phyloP scores from a whole-genome alignment of 2,888 invertebrate genomes.

The Habrosyne pyritoides region DNA sequence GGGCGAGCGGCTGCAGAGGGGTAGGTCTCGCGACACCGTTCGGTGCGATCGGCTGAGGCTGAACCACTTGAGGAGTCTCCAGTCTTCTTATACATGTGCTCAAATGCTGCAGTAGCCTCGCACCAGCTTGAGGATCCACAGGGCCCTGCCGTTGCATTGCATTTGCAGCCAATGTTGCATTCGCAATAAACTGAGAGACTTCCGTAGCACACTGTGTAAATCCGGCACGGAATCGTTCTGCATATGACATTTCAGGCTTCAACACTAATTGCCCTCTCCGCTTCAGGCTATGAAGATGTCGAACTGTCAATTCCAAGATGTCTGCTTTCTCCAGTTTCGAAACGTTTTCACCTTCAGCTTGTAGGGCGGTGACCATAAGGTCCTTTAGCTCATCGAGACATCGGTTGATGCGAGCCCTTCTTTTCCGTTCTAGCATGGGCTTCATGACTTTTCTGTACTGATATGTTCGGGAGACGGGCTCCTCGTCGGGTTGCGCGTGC shows the following conservation, averaged over 20 bases:
- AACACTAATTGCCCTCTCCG: slow-evolving; percentile 85
- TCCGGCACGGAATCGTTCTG: slow-evolving; percentile 93
- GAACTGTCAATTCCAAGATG: slow-evolving; percentile 92
- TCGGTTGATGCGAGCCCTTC: slow-evolving; percentile 94
- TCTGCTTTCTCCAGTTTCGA: slow-evolving; percentile 94
- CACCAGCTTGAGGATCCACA: slow-evolving; percentile 92
- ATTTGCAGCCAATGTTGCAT: slow-evolving; percentile 89
- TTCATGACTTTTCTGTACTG: slow-evolving; percentile 97
- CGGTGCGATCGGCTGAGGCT: slow-evolving; percentile 75
- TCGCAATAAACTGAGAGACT: slow-evolving; percentile 87
- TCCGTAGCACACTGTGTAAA: slow-evolving; percentile 95
- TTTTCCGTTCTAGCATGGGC: slow-evolving; percentile 93
- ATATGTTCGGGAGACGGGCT: slow-evolving; percentile 93
- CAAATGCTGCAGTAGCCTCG: slow-evolving; percentile 92
- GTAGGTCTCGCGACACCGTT: slow-evolving; percentile 77
- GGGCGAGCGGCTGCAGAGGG: slow-evolving; percentile 67
- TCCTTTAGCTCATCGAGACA: slow-evolving; percentile 95
- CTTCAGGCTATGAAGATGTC: slow-evolving; percentile 92
- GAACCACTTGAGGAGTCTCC: slow-evolving; percentile 87
- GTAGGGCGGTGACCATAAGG: slow-evolving; percentile 92
- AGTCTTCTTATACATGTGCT: slow-evolving; percentile 87
- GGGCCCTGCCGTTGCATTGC: slow-evolving; percentile 86
- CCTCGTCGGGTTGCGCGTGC: slow-evolving; percentile 71
- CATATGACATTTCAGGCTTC: slow-evolving; percentile 87
- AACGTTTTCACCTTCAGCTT: slow-evolving; percentile 94